These are phyloP conservation scores for Drosophila cardini DNA, from an alignment of 1,140 invertebrate genomes.

Conservation along the genomic window DNA sequence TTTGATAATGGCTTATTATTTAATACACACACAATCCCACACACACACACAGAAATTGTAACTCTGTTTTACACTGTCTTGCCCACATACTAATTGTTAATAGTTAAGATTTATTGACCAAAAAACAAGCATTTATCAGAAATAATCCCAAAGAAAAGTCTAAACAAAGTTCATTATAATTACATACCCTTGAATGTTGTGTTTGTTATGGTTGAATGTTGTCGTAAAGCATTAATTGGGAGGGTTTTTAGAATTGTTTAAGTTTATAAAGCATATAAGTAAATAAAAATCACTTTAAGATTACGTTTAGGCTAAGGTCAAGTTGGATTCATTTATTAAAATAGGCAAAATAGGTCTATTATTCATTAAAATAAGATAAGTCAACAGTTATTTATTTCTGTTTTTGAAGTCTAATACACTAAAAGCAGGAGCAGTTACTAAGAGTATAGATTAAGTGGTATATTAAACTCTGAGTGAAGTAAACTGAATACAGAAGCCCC, in stretches of 20 bases:
- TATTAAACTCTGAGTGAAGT: too few species aligned
- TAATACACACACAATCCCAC: slow-evolving; percentile 16
- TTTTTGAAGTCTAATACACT: too few species aligned
- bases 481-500: too few species aligned
- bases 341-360: too few species aligned
- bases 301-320: too few species aligned
- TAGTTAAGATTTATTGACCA: slow-evolving; percentile 14
- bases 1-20: slow-evolving; percentile 18
- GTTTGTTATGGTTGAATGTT: slow-evolving; percentile 2
- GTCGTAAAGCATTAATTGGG: background rate
- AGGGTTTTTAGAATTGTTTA: background rate
- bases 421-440: too few species aligned
- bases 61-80: slow-evolving; percentile 43
- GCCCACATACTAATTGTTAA: slow-evolving; percentile 28
- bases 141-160: background rate
- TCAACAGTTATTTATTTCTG: too few species aligned
- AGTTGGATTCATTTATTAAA: too few species aligned
- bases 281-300: too few species aligned
- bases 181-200: slow-evolving; percentile 8
- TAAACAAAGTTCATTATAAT: background rate
- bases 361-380: too few species aligned
- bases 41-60: slow-evolving; percentile 2
- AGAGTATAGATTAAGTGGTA: too few species aligned
- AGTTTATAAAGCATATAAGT: too few species aligned
- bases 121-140: background rate